These are phyloP conservation scores for Otolemur crassicaudatus DNA, from an alignment of 2,797 vertebrate genomes.

Conservation along the genomic window DNA sequence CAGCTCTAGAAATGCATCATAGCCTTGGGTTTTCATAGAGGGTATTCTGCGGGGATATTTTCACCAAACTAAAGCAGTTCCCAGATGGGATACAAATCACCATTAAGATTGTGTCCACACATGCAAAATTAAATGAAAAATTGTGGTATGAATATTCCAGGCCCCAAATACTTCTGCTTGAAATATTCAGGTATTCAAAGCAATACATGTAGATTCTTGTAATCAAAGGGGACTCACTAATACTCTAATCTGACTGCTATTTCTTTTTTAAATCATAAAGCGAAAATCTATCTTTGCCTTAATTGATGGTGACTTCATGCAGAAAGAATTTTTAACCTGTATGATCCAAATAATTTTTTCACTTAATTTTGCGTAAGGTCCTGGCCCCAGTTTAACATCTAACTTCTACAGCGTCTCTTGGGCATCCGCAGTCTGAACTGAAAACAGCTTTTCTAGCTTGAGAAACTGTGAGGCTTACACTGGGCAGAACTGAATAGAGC, in stretches of 20 bases:
- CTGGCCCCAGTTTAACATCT: constrained; percentile 29
- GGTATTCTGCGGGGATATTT: background rate
- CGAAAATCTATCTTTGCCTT: background rate
- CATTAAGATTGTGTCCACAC: constrained; percentile 1
- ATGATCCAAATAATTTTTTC: constrained; percentile 1
- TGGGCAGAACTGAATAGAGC: background rate
- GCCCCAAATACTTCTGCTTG: constrained; percentile 19
- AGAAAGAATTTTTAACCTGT: constrained; percentile 6
- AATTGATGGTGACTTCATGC: background rate
- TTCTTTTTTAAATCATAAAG: background rate
- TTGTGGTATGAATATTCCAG: background rate
- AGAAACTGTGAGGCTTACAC: constrained; percentile 65
- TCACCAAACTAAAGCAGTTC: constrained; percentile 7
- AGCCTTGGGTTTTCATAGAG: background rate
- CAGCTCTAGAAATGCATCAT: background rate
- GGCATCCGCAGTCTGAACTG: background rate
- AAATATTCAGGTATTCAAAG: constrained; percentile 57
- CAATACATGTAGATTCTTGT: constrained; percentile 36
- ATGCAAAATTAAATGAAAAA: constrained; percentile 58
- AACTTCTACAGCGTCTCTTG: background rate
- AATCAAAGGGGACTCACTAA: constrained; percentile 36
- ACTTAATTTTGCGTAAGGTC: constrained; percentile 36
- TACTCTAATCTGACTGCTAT: background rate
- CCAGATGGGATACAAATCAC: constrained; percentile 57
- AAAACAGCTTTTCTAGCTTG: constrained; percentile 70